Conservation (phyloP, 2,113 vertebrate species). For the Ariopsis seemanni region DNA sequence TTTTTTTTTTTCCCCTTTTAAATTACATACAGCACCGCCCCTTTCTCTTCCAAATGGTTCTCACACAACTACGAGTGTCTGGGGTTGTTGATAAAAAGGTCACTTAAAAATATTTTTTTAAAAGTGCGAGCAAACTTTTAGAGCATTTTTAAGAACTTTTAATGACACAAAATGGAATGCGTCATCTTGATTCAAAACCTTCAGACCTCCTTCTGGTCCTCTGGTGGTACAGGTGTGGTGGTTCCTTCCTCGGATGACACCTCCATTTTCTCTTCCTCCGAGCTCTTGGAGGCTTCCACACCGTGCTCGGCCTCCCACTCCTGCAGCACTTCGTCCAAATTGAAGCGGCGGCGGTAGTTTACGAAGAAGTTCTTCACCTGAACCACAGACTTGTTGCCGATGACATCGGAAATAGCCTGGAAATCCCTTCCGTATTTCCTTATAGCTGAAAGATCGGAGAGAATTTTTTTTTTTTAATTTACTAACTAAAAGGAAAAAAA, state of each 20-base stretch:
- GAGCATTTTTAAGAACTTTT: not conserved
- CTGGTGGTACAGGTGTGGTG: constrained; percentile 74
- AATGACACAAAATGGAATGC: not conserved
- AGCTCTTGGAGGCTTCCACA: constrained; percentile 77
- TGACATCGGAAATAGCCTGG: constrained; percentile 96
- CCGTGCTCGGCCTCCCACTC: constrained; percentile 97
- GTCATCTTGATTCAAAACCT: constrained; percentile 5
- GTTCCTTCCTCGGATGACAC: constrained; percentile 77
- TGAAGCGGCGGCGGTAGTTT: constrained; percentile 95
- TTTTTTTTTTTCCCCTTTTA: not conserved
- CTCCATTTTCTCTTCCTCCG: constrained; percentile 78
- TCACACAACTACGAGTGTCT: not conserved
- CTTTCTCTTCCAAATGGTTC: not conserved
- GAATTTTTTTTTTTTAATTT: not conserved
- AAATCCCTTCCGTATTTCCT: constrained; percentile 95
- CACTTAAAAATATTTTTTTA: too few relatives aligned
- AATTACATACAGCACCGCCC: not conserved
- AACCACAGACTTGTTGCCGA: constrained; percentile 96
- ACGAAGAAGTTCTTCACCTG: constrained; percentile 99
- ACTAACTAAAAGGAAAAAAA: too few relatives aligned
- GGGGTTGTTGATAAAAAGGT: not conserved
- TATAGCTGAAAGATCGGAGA: constrained; percentile 77
- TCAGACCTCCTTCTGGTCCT: constrained; percentile 80
- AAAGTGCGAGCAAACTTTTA: not conserved
- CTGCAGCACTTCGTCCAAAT: constrained; percentile 95